phyloP scores from a whole-genome alignment of 2,113 vertebrate genomes.

The Bambusicola thoracicus region DNA sequence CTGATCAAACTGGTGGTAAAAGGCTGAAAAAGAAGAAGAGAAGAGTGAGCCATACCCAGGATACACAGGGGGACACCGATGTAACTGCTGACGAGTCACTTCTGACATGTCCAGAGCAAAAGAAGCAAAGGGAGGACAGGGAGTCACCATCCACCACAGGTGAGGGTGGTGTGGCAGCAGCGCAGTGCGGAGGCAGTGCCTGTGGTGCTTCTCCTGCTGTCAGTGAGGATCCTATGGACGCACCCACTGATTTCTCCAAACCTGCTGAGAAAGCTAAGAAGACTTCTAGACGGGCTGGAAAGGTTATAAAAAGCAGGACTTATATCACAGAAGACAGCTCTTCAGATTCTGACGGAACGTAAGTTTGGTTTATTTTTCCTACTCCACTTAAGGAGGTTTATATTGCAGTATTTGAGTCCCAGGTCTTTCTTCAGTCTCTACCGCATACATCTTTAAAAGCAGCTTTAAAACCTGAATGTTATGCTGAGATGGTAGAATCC shows the following conservation, averaged over 20 bases:
- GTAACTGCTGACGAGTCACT: fast-evolving
- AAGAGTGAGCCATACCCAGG: fast-evolving
- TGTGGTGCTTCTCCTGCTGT: fast-evolving
- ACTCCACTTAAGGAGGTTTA: fast-evolving
- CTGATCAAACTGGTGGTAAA: fast-evolving
- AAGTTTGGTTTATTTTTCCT: background rate
- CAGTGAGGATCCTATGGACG: background rate
- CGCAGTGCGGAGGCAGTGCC: too few relatives aligned
- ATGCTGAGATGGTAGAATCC: background rate
- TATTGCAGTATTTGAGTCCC: background rate
- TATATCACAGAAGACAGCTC: fast-evolving
- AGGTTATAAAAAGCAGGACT: fast-evolving
- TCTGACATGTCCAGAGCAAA: background rate
- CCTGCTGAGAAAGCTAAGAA: fast-evolving
- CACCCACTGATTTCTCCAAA: background rate
- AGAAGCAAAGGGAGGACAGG: fast-evolving
- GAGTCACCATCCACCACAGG: fast-evolving
- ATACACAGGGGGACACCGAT: fast-evolving
- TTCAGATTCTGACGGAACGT: constrained; percentile 1
- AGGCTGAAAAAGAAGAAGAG: background rate
- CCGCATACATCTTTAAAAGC: background rate
- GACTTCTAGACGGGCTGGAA: background rate
- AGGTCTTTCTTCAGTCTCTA: background rate
- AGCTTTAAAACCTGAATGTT: background rate
- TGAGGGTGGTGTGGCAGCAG: background rate